phyloP scores from a whole-genome alignment of 2,113 vertebrate species.

The Anas platyrhynchos region DNA sequence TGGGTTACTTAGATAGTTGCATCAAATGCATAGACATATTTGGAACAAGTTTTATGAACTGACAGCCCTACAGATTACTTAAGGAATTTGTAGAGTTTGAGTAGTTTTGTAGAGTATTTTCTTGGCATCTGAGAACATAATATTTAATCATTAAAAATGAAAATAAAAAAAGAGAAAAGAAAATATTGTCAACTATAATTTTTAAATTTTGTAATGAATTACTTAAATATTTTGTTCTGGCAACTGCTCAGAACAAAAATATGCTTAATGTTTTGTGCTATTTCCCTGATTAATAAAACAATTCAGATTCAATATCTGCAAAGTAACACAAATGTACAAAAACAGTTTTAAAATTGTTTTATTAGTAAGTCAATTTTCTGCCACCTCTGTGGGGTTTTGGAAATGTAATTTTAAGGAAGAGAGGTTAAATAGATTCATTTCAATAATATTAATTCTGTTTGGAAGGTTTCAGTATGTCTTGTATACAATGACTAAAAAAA shows the following conservation, averaged over 20 bases:
- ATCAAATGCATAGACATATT: not conserved
- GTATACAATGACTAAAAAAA: constrained; percentile 3
- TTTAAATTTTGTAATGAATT: constrained; percentile 61
- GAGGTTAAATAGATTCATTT: constrained; percentile 50
- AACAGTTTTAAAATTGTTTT: constrained; percentile 33
- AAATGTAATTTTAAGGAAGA: constrained; percentile 56
- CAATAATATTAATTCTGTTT: constrained; percentile 33
- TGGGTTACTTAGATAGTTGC: not conserved
- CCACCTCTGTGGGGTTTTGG: constrained; percentile 6
- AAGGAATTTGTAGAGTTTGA: not conserved
- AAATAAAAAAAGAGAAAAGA: constrained; percentile 37
- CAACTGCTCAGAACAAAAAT: constrained; percentile 41
- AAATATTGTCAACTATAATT: constrained; percentile 29
- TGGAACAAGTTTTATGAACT: not conserved
- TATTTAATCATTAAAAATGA: constrained; percentile 35
- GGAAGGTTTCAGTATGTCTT: constrained; percentile 13
- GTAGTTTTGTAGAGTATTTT: not conserved
- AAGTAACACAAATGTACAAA: constrained; percentile 12
- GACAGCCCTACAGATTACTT: not conserved
- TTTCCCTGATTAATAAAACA: constrained; percentile 66
- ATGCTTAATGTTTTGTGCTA: constrained; percentile 47
- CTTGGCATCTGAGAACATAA: not conserved
- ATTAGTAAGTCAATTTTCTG: constrained; percentile 16
- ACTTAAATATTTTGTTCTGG: constrained; percentile 61
- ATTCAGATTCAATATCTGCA: constrained; percentile 50